Base-by-base conservation (phyloP, 2,888 invertebrate species). In the Nephrotoma flavescens region DNA sequence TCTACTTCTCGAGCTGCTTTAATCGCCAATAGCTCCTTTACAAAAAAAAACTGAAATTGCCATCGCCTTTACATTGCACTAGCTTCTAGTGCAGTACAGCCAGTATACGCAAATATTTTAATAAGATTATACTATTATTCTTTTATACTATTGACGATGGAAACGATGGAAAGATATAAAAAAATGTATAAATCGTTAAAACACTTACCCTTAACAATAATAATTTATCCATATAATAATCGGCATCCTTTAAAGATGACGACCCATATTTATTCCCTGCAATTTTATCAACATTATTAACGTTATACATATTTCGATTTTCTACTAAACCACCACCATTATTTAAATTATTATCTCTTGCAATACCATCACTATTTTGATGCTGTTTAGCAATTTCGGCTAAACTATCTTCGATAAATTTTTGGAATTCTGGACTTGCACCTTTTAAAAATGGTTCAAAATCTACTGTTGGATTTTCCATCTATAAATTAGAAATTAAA, bases 381-480 rank as follows among this genome's bases (percentile, higher is more conserved):
- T 88, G 88, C 41, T 88, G 88, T 87, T 90, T 90, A 87, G 91
- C 91, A 15, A 92, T 91, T 88, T 91, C 92, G 42, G 91, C 90
- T 45, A 92, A 89, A 41, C 92, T 91, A 87, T 92, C 92, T 87
- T 92, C 91, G 86, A 92, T 92, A 87, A 90, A 92, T 87, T 91
- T 92, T 87, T 91, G 91, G 87, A 92, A 92, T 88, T 89, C 90
- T 12, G 90, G 90, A 88, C 91, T 91, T 7, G 92, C 90, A 9
- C 92, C 92, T 88, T 91, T 91, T 44, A 92, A 88, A 87, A 91
- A 92, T n/a, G 90, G 89, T 47, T 89, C 89, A 42, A 92, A 89
- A 88, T 92, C 92, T 31, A 92, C 90, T 42, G 91, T 91, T 0
- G 92, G 91, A 89, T 92, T 90, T 89, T 91, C 90, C 87, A 90